These are phyloP conservation scores for Meandrina meandrites DNA, from an alignment of 92 coral and sea anemone species.

Conservation along the genomic window DNA sequence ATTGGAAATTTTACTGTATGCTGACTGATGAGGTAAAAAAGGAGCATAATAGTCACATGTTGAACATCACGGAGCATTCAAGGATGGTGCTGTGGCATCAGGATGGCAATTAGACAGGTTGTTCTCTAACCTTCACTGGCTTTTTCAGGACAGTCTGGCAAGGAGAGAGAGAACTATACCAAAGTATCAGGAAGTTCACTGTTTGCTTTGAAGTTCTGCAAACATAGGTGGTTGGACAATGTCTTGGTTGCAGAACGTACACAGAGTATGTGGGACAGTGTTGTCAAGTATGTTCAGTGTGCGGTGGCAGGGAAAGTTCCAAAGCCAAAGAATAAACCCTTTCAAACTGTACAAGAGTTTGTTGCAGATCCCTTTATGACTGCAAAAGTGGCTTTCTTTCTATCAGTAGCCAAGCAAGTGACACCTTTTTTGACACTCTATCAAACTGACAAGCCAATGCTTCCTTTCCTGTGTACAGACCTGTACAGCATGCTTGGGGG, in stretches of 20 bases:
- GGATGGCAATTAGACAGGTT: constrained; percentile 48
- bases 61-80: constrained; percentile 63
- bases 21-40: constrained; percentile 36
- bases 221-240: constrained; percentile 65
- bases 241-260: constrained; percentile 58
- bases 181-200: constrained; percentile 44
- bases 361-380: constrained; percentile 48
- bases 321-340: constrained; percentile 56
- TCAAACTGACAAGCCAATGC: constrained; percentile 61
- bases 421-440: constrained; percentile 48
- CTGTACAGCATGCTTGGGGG: constrained; percentile 54
- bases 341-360: constrained; percentile 56
- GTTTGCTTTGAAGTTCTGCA: constrained; percentile 62
- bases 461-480: constrained; percentile 61
- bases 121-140: constrained; percentile 44
- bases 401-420: constrained; percentile 54
- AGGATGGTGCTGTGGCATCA: constrained; percentile 53
- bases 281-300: constrained; percentile 56
- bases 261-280: constrained; percentile 53
- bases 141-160: constrained; percentile 63
- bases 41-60: constrained; percentile 40
- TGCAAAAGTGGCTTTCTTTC: constrained; percentile 56
- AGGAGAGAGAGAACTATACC: constrained; percentile 54
- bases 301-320: constrained; percentile 55
- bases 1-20: constrained; percentile 51